A percentile compares a stretch with the other conserved stretches of the same genome.
Conservation (phyloP, 2,888 invertebrate genomes). For the Heliconius erato region DNA sequence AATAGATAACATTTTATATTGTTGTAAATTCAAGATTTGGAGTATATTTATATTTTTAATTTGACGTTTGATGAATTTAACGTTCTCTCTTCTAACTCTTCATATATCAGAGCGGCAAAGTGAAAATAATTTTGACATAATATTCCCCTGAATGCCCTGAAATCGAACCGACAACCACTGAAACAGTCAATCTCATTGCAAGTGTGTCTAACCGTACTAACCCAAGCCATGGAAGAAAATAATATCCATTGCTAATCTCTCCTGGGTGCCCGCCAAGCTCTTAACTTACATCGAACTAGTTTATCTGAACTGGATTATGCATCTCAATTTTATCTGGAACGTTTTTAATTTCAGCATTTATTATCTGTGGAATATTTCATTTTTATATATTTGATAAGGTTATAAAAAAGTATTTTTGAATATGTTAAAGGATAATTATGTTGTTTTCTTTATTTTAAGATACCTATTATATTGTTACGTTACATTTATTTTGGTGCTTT, state of each 20-base stretch:
- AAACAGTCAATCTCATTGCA: neutral
- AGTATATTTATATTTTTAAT: too few species aligned
- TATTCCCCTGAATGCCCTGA: neutral
- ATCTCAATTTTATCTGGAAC: slow-evolving; percentile 10
- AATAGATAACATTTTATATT: neutral
- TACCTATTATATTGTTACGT: too few species aligned
- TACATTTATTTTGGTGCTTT: too few species aligned
- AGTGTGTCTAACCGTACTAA: slow-evolving; percentile 6
- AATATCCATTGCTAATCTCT: slow-evolving; percentile 46
- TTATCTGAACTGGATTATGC: slow-evolving; percentile 48
- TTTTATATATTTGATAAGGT: neutral
- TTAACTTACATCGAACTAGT: slow-evolving; percentile 43
- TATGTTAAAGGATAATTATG: too few species aligned
- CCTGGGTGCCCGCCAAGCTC: slow-evolving; percentile 51
- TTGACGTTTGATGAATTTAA: too few species aligned
- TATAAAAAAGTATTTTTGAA: neutral
- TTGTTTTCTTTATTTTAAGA: too few species aligned
- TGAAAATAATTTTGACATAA: neutral
- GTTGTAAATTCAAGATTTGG: neutral
- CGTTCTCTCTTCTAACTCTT: too few species aligned
- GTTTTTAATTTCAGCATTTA: slow-evolving; percentile 4
- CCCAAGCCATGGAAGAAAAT: slow-evolving; percentile 33
- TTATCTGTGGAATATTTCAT: neutral
- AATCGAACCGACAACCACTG: neutral
- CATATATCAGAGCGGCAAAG: too few species aligned